Evolutionary conservation across 2,797 vertebrate species (phyloP).

Genomic region (Sebastes taczanowskii): DNA sequence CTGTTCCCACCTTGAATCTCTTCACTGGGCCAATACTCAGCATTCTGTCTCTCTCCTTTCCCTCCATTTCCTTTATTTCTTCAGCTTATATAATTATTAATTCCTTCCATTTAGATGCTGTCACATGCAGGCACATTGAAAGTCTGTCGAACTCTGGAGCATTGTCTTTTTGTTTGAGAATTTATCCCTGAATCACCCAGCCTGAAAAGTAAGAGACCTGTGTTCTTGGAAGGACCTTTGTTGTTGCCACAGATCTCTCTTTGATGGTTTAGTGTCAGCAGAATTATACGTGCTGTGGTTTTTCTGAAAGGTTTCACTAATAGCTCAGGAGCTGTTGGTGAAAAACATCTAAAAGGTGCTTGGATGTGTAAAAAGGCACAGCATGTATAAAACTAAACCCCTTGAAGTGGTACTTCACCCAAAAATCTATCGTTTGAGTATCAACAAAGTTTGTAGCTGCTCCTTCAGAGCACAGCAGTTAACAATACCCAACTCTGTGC

Average conservation of each 20-base stretch:
- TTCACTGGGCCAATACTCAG: constrained; percentile 8
- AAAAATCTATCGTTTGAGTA: not conserved
- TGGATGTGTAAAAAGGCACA: constrained; percentile 24
- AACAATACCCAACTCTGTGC: constrained; percentile 3
- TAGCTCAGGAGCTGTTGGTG: constrained; percentile 6
- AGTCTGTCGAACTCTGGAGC: not conserved
- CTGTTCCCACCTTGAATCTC: constrained; percentile 32
- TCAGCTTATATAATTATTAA: not conserved
- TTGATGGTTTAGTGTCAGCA: constrained; percentile 22
- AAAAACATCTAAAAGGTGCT: constrained; percentile 28
- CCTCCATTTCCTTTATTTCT: not conserved
- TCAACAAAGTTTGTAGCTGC: constrained; percentile 21
- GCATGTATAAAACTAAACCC: constrained; percentile 17
- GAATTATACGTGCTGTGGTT: constrained; percentile 12
- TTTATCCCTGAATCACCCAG: constrained; percentile 11
- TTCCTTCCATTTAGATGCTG: not conserved
- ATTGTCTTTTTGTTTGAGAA: constrained; percentile 9
- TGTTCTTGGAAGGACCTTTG: constrained; percentile 7
- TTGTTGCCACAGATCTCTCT: not conserved
- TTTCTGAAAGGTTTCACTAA: constrained; percentile 20
- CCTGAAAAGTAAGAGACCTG: constrained; percentile 6
- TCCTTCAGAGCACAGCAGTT: constrained; percentile 25
- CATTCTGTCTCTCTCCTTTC: constrained; percentile 6
- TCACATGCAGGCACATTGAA: constrained; percentile 8
- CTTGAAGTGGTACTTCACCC: constrained; percentile 24